These are phyloP conservation scores for Tarsius wallacei DNA, from an alignment of 2,797 vertebrate species.

Conservation along the genomic window DNA sequence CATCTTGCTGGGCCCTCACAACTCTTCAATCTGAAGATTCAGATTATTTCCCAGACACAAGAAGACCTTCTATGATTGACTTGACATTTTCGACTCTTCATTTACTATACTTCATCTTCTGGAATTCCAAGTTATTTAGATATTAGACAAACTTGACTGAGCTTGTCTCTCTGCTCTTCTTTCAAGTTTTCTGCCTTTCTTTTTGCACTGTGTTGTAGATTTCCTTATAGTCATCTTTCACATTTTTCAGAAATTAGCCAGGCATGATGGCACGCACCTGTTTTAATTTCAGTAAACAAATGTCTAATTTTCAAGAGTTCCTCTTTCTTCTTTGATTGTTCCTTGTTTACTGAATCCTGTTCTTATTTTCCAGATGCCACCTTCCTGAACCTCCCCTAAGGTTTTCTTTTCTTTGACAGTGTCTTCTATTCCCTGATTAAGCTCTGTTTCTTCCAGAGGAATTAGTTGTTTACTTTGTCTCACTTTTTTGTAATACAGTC, in stretches of 20 bases:
- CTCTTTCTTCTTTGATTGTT: background rate
- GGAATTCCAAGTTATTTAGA: slow-evolving; percentile 43
- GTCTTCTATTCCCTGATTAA: background rate
- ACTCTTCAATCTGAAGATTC: background rate
- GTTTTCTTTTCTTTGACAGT: slow-evolving; percentile 11
- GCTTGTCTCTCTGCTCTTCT: background rate
- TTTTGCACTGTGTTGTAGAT: background rate
- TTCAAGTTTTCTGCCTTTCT: slow-evolving; percentile 23
- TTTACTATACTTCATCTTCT: background rate
- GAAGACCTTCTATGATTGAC: background rate
- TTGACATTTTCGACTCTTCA: slow-evolving; percentile 2
- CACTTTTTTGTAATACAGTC: background rate
- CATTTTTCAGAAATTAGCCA: background rate
- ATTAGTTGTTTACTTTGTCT: background rate
- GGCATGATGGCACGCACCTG: background rate
- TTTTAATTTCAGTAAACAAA: background rate
- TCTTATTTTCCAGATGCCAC: background rate
- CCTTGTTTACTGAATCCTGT: background rate
- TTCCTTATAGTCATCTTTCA: background rate
- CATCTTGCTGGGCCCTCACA: background rate
- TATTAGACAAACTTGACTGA: slow-evolving; percentile 13
- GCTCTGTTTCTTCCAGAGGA: background rate
- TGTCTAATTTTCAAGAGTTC: background rate
- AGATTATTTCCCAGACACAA: slow-evolving; percentile 11
- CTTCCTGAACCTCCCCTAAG: background rate